Evolutionary conservation across 2,797 vertebrate genomes (phyloP).

Genomic region (Loris lydekkerianus): DNA sequence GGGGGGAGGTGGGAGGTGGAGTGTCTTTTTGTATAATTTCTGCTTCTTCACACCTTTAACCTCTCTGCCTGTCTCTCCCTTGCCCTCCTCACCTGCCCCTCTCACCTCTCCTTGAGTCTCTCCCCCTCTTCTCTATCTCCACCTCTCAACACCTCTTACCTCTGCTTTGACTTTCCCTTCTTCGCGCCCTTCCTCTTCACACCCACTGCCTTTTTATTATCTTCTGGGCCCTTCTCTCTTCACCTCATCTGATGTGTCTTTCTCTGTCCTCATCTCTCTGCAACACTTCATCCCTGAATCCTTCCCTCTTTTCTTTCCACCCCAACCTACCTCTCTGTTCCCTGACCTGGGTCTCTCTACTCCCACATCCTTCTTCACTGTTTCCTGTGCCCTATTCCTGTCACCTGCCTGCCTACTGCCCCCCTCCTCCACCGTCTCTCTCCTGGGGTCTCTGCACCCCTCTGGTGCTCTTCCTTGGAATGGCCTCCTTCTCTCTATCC

Average conservation of each 20-base stretch:
- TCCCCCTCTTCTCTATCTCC: not conserved
- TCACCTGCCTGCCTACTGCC: not conserved
- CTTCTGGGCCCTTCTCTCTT: not conserved
- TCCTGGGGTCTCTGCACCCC: not conserved
- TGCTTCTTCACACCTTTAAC: slow-evolving; percentile 49
- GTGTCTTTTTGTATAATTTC: not conserved
- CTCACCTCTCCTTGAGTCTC: not conserved
- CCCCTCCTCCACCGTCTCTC: no score
- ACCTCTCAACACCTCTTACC: not conserved
- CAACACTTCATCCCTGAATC: not conserved
- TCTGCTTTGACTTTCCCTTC: not conserved
- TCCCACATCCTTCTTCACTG: rapidly evolving
- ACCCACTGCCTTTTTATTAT: not conserved
- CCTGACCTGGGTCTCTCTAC: no score
- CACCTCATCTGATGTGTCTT: rapidly evolving
- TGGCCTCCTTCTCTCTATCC: not conserved
- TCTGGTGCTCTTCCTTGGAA: not conserved
- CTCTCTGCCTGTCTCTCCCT: slow-evolving; percentile 46
- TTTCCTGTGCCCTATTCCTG: not conserved
- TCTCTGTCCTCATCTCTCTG: not conserved
- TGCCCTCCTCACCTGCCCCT: not conserved
- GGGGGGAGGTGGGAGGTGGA: not conserved
- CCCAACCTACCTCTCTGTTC: not conserved
- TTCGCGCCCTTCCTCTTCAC: no score
- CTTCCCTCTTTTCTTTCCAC: not conserved